These are phyloP conservation scores for Elaeidobius kamerunicus DNA, from an alignment of 2,888 invertebrate genomes.

Conservation along the genomic window DNA sequence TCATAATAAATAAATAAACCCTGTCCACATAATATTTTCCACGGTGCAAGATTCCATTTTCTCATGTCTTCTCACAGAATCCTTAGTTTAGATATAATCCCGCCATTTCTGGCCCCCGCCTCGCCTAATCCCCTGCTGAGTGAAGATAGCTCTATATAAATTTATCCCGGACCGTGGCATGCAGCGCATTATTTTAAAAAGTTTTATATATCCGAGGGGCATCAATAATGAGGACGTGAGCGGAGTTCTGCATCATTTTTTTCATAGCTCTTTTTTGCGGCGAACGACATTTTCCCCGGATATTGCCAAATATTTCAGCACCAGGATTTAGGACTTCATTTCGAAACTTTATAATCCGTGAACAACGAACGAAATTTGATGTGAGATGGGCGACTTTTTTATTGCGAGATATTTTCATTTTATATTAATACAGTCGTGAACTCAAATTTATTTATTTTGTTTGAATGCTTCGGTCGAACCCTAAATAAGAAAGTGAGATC, in stretches of 20 bases:
- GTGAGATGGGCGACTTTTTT: no score
- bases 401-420: no score
- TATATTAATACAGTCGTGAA: no score
- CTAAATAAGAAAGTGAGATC: no score
- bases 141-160: constrained; percentile 50
- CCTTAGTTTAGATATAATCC: constrained; percentile 1
- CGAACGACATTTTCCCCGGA: constrained; percentile 19
- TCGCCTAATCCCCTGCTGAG: constrained; percentile 45
- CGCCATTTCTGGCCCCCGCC: constrained; percentile 7
- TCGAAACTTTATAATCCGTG: constrained; percentile 29
- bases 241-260: constrained; percentile 29
- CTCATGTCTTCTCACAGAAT: no score
- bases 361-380: no score
- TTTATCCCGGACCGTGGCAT: constrained; percentile 50
- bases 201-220: constrained; percentile 46
- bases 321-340: constrained; percentile 19
- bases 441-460: no score
- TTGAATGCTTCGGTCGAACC: no score
- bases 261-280: constrained; percentile 20
- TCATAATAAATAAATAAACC: no score
- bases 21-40: no score
- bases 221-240: constrained; percentile 28
- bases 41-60: no score
- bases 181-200: constrained; percentile 50
- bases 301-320: constrained; percentile 24